Evolutionary conservation across 2,113 vertebrate genomes (phyloP).

Genomic region (Limanda limanda): DNA sequence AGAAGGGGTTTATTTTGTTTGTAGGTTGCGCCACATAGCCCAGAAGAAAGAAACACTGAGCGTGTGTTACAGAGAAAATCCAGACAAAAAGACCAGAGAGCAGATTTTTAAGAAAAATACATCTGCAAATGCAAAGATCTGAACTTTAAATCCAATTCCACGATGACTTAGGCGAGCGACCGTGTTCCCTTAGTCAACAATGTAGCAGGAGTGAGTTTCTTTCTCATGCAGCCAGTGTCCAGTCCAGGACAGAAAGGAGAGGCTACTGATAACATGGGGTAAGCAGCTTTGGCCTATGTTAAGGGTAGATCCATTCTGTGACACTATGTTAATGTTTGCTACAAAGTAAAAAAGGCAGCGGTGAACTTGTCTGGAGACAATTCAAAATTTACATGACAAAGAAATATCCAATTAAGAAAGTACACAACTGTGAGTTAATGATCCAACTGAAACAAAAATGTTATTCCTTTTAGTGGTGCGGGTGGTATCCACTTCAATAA

Average conservation of each 20-base stretch:
- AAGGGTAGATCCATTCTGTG: background rate
- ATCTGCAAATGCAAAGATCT: too few species aligned
- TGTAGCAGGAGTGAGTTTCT: background rate
- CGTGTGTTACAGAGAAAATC: background rate
- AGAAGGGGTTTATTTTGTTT: slow-evolving; percentile 69
- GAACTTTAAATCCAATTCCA: background rate
- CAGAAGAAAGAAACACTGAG: slow-evolving; percentile 16
- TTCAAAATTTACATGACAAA: background rate
- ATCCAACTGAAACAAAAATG: too few species aligned
- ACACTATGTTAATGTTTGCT: background rate
- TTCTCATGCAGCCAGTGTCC: background rate
- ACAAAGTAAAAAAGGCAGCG: background rate
- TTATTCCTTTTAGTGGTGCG: too few species aligned
- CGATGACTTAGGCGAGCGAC: background rate
- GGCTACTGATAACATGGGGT: background rate
- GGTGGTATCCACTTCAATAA: too few species aligned
- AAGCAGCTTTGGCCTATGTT: background rate
- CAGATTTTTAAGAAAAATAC: background rate
- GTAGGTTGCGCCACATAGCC: slow-evolving; percentile 39
- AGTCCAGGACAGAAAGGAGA: slow-evolving; percentile 8
- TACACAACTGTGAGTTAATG: too few species aligned
- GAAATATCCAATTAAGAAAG: background rate
- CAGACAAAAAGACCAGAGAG: background rate
- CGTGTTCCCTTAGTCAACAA: background rate
- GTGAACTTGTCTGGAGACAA: background rate